These are phyloP conservation scores for Melipona quadrifasciata DNA, from an alignment of 1,140 invertebrate genomes.

Conservation along the genomic window DNA sequence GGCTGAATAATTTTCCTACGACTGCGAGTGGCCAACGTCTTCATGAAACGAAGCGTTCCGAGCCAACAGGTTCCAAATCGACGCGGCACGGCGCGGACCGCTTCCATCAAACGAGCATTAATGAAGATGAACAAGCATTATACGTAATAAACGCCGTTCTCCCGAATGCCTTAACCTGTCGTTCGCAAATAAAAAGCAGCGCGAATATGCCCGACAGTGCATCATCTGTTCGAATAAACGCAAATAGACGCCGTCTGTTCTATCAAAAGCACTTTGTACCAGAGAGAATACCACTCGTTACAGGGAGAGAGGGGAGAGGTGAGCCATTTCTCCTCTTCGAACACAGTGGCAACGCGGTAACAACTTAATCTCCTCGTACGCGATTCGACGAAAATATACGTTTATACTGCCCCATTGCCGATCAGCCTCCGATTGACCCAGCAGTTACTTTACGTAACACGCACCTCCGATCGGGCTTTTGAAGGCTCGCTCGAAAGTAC, in stretches of 20 bases:
- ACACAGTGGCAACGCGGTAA: neutral
- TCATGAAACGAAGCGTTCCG: conserved; percentile 38
- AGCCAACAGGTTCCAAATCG: conserved; percentile 23
- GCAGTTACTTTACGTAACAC: neutral
- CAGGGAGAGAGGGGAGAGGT: too few relatives aligned
- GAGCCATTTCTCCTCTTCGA: neutral
- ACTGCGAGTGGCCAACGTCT: conserved; percentile 28
- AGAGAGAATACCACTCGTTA: neutral
- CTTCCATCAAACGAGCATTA: conserved; percentile 37
- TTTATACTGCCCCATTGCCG: too few relatives aligned
- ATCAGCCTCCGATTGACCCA: neutral
- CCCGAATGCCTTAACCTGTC: neutral
- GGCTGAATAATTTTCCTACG: conserved; percentile 29
- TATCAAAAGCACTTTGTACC: neutral
- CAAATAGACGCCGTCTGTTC: neutral
- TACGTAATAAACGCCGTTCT: neutral
- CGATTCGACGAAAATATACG: conserved; percentile 11
- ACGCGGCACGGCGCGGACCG: neutral
- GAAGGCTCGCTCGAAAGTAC: neutral
- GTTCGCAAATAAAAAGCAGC: neutral
- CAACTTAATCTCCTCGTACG: conserved; percentile 12
- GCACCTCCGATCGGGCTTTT: neutral
- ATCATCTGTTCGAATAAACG: neutral
- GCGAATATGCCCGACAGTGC: neutral
- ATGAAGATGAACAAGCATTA: conserved; percentile 23